phyloP scores from a whole-genome alignment of 2,797 vertebrate species.

The Pseudopleuronectes americanus region DNA sequence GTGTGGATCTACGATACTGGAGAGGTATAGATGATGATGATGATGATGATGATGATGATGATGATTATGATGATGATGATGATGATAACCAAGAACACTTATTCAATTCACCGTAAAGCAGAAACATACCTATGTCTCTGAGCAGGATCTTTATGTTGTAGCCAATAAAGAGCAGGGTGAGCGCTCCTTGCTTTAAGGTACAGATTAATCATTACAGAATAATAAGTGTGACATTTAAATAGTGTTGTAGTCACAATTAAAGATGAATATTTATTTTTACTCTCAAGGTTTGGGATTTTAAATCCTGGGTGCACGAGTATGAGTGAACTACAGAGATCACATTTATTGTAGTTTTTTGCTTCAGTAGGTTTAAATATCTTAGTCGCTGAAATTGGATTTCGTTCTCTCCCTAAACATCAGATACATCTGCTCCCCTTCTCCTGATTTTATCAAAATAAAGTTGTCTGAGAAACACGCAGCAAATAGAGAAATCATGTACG shows the following conservation, averaged over 20 bases:
- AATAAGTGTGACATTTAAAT: too few relatives aligned
- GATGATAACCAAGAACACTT: too few relatives aligned
- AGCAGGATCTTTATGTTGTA: background rate
- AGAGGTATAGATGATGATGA: constrained; percentile 86
- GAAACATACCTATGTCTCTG: background rate
- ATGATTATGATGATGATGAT: background rate
- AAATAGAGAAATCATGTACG: constrained; percentile 1
- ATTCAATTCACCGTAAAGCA: background rate
- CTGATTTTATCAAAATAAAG: constrained; percentile 6
- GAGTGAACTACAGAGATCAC: constrained; percentile 36
- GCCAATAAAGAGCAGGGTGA: constrained; percentile 11
- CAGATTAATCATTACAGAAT: too few relatives aligned
- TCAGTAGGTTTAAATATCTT: constrained; percentile 14
- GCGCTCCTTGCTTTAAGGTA: background rate
- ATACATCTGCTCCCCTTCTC: background rate
- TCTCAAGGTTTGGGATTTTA: too few relatives aligned
- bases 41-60: background rate
- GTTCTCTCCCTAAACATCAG: constrained; percentile 11
- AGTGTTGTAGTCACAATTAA: background rate
- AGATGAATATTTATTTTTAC: too few relatives aligned
- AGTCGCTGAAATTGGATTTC: constrained; percentile 6
- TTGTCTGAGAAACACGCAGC: background rate
- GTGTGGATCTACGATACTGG: constrained; percentile 98
- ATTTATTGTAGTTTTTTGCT: constrained; percentile 23
- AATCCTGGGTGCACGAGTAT: constrained; percentile 39